These are phyloP conservation scores for Platysteira castanea DNA, from an alignment of 2,113 vertebrate species.

Conservation along the genomic window DNA sequence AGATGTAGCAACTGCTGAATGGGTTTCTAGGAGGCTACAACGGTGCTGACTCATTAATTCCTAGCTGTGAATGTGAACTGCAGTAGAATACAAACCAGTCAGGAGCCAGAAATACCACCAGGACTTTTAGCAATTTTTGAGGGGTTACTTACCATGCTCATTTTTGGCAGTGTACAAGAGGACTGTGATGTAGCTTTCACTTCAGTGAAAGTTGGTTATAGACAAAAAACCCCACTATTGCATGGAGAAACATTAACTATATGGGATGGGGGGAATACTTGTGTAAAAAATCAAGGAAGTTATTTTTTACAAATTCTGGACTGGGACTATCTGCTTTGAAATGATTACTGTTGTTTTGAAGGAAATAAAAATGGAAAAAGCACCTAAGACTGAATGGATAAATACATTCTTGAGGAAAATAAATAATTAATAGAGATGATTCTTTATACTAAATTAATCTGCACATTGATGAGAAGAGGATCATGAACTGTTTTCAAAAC, in stretches of 20 bases:
- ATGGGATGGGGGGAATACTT: rapidly evolving
- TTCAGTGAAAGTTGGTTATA: background rate
- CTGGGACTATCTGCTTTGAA: background rate
- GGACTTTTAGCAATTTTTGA: background rate
- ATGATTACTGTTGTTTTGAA: background rate
- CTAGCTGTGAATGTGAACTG: background rate
- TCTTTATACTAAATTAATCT: background rate
- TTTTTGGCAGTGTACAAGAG: background rate
- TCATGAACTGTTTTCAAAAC: background rate
- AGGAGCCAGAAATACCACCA: background rate
- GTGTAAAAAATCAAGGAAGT: background rate
- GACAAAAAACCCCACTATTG: background rate
- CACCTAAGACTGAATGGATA: background rate
- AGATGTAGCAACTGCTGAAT: background rate
- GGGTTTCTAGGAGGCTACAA: background rate
- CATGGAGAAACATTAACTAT: background rate
- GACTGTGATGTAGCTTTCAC: background rate
- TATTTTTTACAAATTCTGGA: background rate
- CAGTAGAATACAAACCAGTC: background rate
- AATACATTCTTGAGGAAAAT: background rate
- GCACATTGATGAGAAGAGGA: background rate
- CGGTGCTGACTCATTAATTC: background rate
- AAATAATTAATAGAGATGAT: background rate
- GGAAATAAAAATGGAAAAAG: background rate
- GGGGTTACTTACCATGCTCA: background rate